Evolutionary conservation across 2,113 vertebrate genomes (phyloP), one percentile per base, ranked within the genome.

Genomic region (Natator depressus): DNA sequence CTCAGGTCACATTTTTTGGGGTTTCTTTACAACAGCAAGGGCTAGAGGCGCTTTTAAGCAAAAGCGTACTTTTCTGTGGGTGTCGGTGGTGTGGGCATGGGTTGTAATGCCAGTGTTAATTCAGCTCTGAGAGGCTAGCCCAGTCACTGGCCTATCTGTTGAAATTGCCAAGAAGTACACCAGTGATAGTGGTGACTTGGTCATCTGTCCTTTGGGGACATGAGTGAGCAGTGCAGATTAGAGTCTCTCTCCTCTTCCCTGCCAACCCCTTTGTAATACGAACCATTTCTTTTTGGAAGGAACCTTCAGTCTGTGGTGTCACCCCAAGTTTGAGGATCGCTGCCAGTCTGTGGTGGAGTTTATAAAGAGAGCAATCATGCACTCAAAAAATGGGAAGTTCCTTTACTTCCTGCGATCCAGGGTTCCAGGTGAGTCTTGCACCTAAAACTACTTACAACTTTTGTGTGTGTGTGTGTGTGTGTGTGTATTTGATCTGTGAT

Each of bases 341-440:
- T 99, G 99, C 96, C 99, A 99, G 95, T 99, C 99, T 0, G 99
- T 99, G 98, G 99, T 99, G 95, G 99, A 99, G 97, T 99, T 99
- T 97, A 99, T 99, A 57, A 99, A 99, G 97, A 98, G 99, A 50
- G 99, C 99, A 46, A 99, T 99, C 97, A 99, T 99, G 99, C 99
- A 99, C 97, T 99, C 99, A 57, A 99, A 99, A 96, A 99, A 99
- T 0, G 99, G 99, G 57, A 99, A 99, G 93, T 99, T 99, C 93
- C 99, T 99, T 89, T 99, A 99, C 97, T 99, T 99, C 98, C 98
- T 99, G 89, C 98, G 99, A 49, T 99, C 99, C 95, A 97, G 99
- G 88, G 99, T 99, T 83, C 99, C 99, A 98, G 99, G 99, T 99
- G 98, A 98, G 97, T 90, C 50, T 89, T 25, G 31, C 3, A 5